Conservation (phyloP, 1,140 invertebrate species). For the Brevipalpus yothersi region DNA sequence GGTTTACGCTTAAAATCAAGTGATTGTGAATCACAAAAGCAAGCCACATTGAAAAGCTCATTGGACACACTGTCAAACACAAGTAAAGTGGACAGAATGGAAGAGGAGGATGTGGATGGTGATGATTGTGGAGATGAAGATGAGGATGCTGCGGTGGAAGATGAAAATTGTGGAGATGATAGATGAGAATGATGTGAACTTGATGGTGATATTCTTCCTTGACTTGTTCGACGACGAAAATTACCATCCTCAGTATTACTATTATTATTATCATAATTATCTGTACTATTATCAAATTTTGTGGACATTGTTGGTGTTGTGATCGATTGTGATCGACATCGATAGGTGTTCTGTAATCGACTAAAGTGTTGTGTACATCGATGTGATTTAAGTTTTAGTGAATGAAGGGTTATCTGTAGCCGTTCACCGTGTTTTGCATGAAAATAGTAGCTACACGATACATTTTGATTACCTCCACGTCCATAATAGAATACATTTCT, state of each 20-base stretch:
- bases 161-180: not conserved
- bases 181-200: no score
- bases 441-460: slow-evolving; percentile 12
- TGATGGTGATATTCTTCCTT: not conserved
- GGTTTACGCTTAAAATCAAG: slow-evolving; percentile 24
- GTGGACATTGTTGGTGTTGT: no score
- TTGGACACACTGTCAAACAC: not conserved
- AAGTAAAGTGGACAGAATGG: not conserved
- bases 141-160: not conserved
- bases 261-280: no score
- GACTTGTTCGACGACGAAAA: not conserved
- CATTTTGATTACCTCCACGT: slow-evolving; percentile 11
- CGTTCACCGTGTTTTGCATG: slow-evolving; percentile 5
- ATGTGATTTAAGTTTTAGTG: slow-evolving; percentile 4
- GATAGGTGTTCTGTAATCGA: no score
- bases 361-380: no score
- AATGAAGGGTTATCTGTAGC: slow-evolving; percentile 4
- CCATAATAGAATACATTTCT: slow-evolving; percentile 14
- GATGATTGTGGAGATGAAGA: not conserved
- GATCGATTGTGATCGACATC: no score
- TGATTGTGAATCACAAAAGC: slow-evolving; percentile 43
- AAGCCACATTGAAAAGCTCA: slow-evolving; percentile 31
- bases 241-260: not conserved
- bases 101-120: not conserved
- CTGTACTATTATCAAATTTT: no score